Evolutionary conservation across 2,113 vertebrate genomes (phyloP).

Genomic region (Macrotus californicus): DNA sequence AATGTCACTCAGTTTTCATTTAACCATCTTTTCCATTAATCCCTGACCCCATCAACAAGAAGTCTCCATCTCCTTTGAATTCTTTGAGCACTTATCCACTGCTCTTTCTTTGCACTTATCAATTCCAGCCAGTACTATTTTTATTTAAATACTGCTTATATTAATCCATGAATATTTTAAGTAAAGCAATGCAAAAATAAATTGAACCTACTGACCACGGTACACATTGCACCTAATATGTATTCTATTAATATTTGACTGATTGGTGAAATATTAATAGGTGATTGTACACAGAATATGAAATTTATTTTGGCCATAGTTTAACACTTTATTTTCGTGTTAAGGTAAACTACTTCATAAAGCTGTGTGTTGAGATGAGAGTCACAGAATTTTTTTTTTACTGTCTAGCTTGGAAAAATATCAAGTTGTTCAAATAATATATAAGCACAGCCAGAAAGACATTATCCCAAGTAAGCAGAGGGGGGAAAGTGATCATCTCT

Average conservation of each 20-base stretch:
- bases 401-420: neutral
- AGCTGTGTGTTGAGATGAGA: neutral
- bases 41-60: neutral
- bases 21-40: neutral
- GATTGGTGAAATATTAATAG: conserved; percentile 26
- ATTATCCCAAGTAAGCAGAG: no score
- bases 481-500: neutral
- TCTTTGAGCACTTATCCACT: neutral
- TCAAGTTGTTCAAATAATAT: neutral
- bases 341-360: neutral
- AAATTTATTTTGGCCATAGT: conserved; percentile 1
- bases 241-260: conserved; percentile 7
- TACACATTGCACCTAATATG: neutral
- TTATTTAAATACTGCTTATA: neutral
- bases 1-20: neutral
- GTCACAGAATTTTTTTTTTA: neutral
- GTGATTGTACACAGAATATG: neutral
- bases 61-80: neutral
- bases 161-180: conserved; percentile 46
- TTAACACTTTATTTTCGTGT: conserved; percentile 32
- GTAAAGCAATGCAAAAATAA: conserved; percentile 40
- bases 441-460: neutral
- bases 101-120: neutral
- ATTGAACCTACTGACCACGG: neutral
- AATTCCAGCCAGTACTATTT: neutral